phyloP scores from a whole-genome alignment of 2,888 invertebrate species.

The Auanema freiburgensis region DNA sequence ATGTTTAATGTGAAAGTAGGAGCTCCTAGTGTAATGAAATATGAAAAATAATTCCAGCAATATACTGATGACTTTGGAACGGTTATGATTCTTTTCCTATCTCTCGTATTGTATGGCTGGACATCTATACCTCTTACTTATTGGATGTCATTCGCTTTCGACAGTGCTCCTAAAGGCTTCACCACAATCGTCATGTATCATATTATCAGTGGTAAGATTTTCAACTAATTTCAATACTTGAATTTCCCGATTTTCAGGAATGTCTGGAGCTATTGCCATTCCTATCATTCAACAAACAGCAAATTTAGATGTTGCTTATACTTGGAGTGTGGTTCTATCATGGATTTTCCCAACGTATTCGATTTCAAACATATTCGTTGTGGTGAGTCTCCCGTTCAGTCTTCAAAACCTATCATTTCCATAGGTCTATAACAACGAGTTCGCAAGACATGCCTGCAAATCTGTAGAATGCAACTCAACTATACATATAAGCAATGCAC shows the following conservation, averaged over 20 bases:
- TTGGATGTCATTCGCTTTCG: slow-evolving; percentile 45
- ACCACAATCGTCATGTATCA: slow-evolving; percentile 54
- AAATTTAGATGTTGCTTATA: slow-evolving; percentile 14
- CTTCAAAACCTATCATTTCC: neutral
- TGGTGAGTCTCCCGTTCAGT: slow-evolving; percentile 18
- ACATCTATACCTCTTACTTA: slow-evolving; percentile 46
- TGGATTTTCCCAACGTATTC: slow-evolving; percentile 22
- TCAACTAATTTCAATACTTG: neutral
- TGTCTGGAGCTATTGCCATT: slow-evolving; percentile 51
- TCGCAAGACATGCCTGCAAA: slow-evolving; percentile 34
- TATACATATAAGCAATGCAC: slow-evolving; percentile 11
- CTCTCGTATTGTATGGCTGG: slow-evolving; percentile 41
- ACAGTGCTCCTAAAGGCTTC: slow-evolving; percentile 51
- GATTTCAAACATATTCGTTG: slow-evolving; percentile 16
- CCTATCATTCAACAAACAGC: slow-evolving; percentile 45
- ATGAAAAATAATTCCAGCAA: slow-evolving; percentile 14
- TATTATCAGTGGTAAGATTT: slow-evolving; percentile 32
- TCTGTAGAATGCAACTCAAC: slow-evolving; percentile 24
- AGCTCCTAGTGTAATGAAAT: neutral
- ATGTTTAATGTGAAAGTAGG: slow-evolving; percentile 36
- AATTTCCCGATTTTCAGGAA: slow-evolving; percentile 26
- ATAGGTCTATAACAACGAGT: slow-evolving; percentile 46
- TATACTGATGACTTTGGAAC: slow-evolving; percentile 19
- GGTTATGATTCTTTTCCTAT: slow-evolving; percentile 21
- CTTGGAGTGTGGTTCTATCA: slow-evolving; percentile 17